Conservation (phyloP, 2,797 vertebrate species). For the Schizopygopsis malacanthus region DNA sequence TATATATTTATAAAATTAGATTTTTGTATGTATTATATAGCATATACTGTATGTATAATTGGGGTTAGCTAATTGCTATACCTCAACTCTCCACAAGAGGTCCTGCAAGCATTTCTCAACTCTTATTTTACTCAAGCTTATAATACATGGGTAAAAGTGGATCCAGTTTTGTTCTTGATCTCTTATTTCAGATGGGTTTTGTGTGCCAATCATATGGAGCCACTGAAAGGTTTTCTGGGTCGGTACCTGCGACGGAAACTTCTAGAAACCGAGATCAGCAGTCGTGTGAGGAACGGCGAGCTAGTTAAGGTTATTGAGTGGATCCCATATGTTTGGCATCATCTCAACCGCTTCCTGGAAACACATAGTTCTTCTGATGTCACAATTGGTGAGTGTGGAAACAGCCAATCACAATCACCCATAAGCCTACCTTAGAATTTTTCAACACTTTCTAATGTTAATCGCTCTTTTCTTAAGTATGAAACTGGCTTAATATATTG, state of each 20-base stretch:
- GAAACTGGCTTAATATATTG: not conserved
- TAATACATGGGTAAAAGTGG: not conserved
- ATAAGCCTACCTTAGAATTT: too few species aligned
- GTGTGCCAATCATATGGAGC: conserved; percentile 88
- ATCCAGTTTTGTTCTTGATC: not conserved
- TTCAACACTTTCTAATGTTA: not conserved
- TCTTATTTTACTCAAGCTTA: not conserved
- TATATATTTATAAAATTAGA: too few species aligned
- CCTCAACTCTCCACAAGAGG: conserved; percentile 37
- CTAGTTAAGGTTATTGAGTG: conserved; percentile 87
- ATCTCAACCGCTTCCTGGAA: conserved; percentile 89
- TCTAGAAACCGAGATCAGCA: conserved; percentile 86
- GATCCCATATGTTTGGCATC: conserved; percentile 89
- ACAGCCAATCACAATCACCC: not conserved
- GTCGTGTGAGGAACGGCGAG: conserved; percentile 80
- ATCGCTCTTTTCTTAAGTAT: not conserved
- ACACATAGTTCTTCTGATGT: conserved; percentile 89
- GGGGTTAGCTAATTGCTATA: not conserved
- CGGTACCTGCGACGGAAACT: conserved; percentile 87
- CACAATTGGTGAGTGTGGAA: conserved; percentile 82
- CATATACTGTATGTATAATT: not conserved
- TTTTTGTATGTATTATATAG: not conserved
- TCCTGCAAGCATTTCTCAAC: conserved; percentile 1
- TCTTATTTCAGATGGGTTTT: conserved; percentile 79
- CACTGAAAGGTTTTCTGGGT: conserved; percentile 87